phyloP scores from a whole-genome alignment of 2,113 vertebrate species.

The Hipposideros armiger region DNA sequence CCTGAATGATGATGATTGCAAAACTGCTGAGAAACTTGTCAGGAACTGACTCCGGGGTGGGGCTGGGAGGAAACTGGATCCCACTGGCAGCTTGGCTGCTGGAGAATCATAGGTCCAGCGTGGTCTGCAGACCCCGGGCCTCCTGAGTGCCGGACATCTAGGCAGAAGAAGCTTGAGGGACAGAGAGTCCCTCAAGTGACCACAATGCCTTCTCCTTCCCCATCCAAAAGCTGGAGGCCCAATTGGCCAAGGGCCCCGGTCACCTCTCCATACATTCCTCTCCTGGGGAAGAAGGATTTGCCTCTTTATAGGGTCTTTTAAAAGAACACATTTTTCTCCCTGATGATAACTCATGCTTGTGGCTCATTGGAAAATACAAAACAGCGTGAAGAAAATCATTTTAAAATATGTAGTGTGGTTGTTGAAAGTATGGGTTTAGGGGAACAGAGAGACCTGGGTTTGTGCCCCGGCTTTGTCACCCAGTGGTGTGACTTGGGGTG shows the following conservation, averaged over 20 bases:
- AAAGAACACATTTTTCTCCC: neutral
- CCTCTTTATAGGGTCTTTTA: neutral
- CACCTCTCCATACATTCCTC: neutral
- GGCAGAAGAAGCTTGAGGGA: neutral
- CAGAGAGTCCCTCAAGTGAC: neutral
- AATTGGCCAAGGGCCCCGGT: neutral
- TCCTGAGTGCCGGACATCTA: neutral
- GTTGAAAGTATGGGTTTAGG: neutral
- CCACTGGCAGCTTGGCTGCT: neutral
- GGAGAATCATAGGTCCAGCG: neutral
- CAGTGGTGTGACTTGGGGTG: neutral
- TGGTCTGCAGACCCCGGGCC: neutral
- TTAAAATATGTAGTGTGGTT: neutral
- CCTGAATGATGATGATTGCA: neutral
- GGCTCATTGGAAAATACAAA: conserved; percentile 1
- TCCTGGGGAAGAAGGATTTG: neutral
- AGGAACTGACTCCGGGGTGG: conserved; percentile 7
- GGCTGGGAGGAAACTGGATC: conserved; percentile 23
- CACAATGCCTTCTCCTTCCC: neutral
- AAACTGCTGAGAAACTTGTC: conserved; percentile 55
- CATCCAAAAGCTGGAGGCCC: neutral
- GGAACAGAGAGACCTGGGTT: neutral
- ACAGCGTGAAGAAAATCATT: neutral
- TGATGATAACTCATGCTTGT: neutral
- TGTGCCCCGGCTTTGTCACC: neutral